A percentile compares a stretch with the other conserved stretches of the same genome.
Evolutionary conservation across 2,113 vertebrate genomes (phyloP).

Genomic region (Reinhardtius hippoglossoides): DNA sequence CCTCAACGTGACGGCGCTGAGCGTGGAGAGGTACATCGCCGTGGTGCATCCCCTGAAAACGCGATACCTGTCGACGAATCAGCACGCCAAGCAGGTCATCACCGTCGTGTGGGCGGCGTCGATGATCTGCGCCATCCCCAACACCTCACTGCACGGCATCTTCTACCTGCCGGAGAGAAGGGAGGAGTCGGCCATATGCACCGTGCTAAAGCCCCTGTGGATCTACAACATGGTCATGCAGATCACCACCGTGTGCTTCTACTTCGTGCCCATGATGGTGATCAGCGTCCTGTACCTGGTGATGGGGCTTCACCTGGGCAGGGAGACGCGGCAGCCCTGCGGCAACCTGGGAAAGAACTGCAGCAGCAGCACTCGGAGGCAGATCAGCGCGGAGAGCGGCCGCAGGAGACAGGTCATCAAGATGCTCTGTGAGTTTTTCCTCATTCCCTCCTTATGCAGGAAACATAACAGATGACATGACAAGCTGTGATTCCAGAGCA

Average conservation of each 20-base stretch:
- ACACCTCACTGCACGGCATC: conserved; percentile 83
- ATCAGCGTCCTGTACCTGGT: conserved; percentile 83
- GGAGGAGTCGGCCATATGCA: conserved; percentile 83
- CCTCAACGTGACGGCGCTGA: conserved; percentile 84
- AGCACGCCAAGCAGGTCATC: conserved; percentile 81
- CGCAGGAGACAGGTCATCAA: conserved; percentile 83
- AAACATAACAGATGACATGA: neutral
- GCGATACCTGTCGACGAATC: conserved; percentile 81
- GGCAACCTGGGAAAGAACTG: conserved; percentile 64
- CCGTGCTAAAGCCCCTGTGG: conserved; percentile 82
- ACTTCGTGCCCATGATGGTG: conserved; percentile 82
- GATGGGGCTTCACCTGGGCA: conserved; percentile 79
- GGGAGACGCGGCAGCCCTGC: conserved; percentile 57
- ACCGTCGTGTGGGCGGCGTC: conserved; percentile 76
- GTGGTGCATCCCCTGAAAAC: conserved; percentile 84
- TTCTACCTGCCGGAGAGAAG: conserved; percentile 79
- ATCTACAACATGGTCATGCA: conserved; percentile 85
- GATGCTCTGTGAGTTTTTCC: conserved; percentile 83
- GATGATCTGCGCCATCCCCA: conserved; percentile 81
- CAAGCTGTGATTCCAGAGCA: neutral
- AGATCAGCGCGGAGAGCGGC: conserved; percentile 71
- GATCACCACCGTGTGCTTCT: conserved; percentile 85
- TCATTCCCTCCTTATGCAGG: neutral
- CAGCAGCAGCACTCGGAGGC: conserved; percentile 58
- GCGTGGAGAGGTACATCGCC: conserved; percentile 84